A percentile compares a stretch with the other conserved stretches of the same genome.
phyloP scores from a whole-genome alignment of 2,797 vertebrate species.

The Bufotes viridis region DNA sequence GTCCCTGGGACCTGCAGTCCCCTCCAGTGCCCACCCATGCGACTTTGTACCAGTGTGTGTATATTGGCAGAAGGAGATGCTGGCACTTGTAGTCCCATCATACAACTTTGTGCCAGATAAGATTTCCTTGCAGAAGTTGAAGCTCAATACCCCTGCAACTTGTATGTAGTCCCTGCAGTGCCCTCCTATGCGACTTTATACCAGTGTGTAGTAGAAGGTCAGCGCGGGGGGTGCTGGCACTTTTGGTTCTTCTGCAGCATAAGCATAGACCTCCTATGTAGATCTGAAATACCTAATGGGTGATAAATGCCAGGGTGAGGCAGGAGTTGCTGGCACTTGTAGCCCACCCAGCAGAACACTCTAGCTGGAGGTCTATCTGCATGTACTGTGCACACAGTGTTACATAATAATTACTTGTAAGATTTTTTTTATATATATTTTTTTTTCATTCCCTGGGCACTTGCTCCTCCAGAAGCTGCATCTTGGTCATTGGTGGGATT shows the following conservation, averaged over 20 bases:
- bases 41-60: not conserved
- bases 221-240: not conserved
- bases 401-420: not conserved
- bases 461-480: slow-evolving; percentile 40
- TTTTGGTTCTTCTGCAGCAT: not conserved
- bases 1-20: not conserved
- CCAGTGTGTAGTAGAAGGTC: too few species aligned
- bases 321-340: not conserved
- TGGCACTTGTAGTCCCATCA: not conserved
- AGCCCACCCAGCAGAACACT: not conserved
- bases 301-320: not conserved
- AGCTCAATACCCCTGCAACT: not conserved
- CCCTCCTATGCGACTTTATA: not conserved
- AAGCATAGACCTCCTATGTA: not conserved
- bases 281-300: not conserved
- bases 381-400: not conserved
- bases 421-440: too few species aligned
- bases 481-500: slow-evolving; percentile 38
- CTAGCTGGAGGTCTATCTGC: not conserved
- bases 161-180: not conserved
- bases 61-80: not conserved
- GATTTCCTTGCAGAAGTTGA: too few species aligned
- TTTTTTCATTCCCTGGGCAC: not conserved
- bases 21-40: not conserved
- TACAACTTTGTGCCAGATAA: not conserved